Base-by-base conservation (phyloP, 1,140 invertebrate genomes). In the Linepithema humile region DNA sequence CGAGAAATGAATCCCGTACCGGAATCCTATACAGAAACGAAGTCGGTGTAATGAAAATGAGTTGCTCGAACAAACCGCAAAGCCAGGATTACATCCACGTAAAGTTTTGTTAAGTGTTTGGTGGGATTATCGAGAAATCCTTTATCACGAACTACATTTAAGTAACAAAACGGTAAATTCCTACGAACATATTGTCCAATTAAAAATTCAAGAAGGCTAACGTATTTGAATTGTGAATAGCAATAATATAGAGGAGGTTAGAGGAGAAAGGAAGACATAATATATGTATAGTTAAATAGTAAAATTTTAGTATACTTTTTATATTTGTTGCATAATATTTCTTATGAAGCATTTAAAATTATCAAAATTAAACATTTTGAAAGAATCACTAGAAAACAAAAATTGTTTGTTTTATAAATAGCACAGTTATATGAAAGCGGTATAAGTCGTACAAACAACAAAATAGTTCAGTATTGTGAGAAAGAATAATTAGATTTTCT, bases 91-190 rank as follows among this genome's bases (percentile, higher is more conserved):
- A 69, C 62, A 40, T 40, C 17, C 75, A 23, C 17, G 29, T 78
- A 69, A 78, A 78, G 75, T 78, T 78, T 78, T 69, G 62, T 55
- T 67, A 67, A 78, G 74, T 78, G 62, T 78, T 69, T 77, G 20
- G 29, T 20, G 17, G 43, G 74, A 78, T 67, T 78, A 78, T 69
- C 55, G 38, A 75, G 55, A 45, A 60, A 75, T 60, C 35, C 35
- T 78, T 78, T 78, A 67, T 40, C 59, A 29, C 57, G 15, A 64
- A 64, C 43, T 69, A 32, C 17, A 29, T 55, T n/a, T 35, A 78
- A 69, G 23, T 55, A 78, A 64, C 43, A n/a, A 64, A 77, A 23
- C 48, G 23, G 5, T 26, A 1, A 78, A 67, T 35, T 78, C 6
- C 15, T n/a, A 26, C 62, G 35, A 78, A 53, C 6, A 53, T 69